Evolutionary conservation across 2,888 invertebrate species (phyloP).

Genomic region (Zootermopsis nevadensis): DNA sequence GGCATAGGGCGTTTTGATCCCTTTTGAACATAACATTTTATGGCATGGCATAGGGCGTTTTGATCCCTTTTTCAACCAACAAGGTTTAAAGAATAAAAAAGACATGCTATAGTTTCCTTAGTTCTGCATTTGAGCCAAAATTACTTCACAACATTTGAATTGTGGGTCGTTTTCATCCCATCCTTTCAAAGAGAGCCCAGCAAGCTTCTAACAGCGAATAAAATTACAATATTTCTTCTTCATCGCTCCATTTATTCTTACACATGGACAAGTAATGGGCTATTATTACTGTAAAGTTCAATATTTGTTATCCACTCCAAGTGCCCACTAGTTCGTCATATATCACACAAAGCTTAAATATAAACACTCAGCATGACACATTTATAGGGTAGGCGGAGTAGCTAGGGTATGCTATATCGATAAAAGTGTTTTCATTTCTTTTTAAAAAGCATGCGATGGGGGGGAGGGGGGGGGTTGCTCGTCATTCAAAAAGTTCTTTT

Average conservation of each 20-base stretch:
- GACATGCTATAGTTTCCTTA: not conserved
- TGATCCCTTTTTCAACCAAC: too few relatives aligned
- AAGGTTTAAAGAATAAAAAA: too few relatives aligned
- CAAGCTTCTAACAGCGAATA: not conserved
- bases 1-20: too few relatives aligned
- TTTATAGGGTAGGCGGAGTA: not conserved
- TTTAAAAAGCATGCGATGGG: not conserved
- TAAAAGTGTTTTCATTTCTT: slow-evolving; percentile 8
- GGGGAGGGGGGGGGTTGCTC: not conserved
- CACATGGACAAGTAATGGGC: slow-evolving; percentile 27
- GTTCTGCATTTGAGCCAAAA: not conserved
- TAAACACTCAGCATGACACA: slow-evolving; percentile 4
- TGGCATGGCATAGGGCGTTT: too few relatives aligned
- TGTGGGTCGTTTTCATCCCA: not conserved
- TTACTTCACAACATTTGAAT: not conserved
- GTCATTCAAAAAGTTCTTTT: slow-evolving; percentile 17
- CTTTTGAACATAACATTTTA: too few relatives aligned
- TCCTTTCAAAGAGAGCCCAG: not conserved
- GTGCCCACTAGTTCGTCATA: slow-evolving; percentile 20
- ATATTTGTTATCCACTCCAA: slow-evolving; percentile 34
- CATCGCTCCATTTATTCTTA: slow-evolving; percentile 24
- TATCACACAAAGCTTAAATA: slow-evolving; percentile 25
- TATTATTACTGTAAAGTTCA: slow-evolving; percentile 29
- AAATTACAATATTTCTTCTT: slow-evolving; percentile 33
- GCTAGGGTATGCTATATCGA: not conserved